Evolutionary conservation across 2,888 invertebrate species (phyloP), one percentile per base, ranked within the genome.

Genomic region (Netelia melanura): DNA sequence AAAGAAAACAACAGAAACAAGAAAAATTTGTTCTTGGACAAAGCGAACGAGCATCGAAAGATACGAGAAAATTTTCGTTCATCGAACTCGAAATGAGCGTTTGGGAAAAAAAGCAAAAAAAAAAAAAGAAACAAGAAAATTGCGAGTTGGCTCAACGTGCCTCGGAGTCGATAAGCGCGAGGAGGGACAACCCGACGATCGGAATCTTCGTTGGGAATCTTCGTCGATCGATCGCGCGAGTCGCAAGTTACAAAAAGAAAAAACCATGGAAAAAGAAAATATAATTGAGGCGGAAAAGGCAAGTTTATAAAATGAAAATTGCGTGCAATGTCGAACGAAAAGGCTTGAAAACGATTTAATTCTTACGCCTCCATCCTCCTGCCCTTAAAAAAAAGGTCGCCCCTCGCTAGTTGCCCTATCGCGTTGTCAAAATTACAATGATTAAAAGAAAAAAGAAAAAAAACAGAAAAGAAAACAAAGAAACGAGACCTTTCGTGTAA

Each of bases 361-460:
- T 65, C 17, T 54, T 48, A 68, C 43, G 58, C 58, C 71, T 56
- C 58, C 71, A 54, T 38, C 58, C 71, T 56, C 43, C 56, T 52
- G 21, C 58, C 71, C 44, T 21, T 56, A 38, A 70, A 52, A 30
- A 14, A 30, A 61, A 68, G 38, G 1, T 17, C 43, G 17, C 62
- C n/a, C 58, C 23, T 62, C 72, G 30, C 14, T 43, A 65, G 30
- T 8, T 38, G 61, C 43, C 52, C 25, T 48, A 65, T 25, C 75
- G 75, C 58, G 74, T 82, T 71, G 71, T 79, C 44, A 56, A 78
- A 82, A 82, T 79, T 48, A 65, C 17, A 78, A 61, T 43, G 67
- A 71, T 61, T 3, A 30, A 38, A 61, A 61, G 10, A 64, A 71
- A 75, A 65, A 8, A 0, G 65, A 68, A 67, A 21, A 25, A 62